These are phyloP conservation scores for Drosophila flavopinicola DNA, from an alignment of 2,888 invertebrate genomes.

Conservation along the genomic window DNA sequence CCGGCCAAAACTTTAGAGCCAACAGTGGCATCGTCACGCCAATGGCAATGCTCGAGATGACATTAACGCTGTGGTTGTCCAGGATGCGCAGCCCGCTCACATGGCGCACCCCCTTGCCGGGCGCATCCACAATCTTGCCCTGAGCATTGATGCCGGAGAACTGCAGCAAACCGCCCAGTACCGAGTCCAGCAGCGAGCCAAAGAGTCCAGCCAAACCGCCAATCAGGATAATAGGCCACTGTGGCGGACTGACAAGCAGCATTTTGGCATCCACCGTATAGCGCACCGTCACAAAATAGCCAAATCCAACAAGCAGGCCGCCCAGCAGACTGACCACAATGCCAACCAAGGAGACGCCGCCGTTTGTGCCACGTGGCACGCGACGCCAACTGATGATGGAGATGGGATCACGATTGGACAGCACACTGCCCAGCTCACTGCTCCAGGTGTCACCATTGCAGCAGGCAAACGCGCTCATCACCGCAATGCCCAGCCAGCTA, in stretches of 20 bases:
- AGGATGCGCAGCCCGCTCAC: conserved; percentile 91
- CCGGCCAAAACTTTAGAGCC: conserved; percentile 86
- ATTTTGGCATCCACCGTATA: conserved; percentile 87
- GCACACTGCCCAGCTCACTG: conserved; percentile 93
- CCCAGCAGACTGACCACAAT: conserved; percentile 85
- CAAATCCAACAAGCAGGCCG: conserved; percentile 88
- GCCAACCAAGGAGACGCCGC: conserved; percentile 90
- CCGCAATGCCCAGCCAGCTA: conserved; percentile 92
- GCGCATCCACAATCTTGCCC: conserved; percentile 89
- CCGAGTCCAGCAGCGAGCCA: conserved; percentile 93
- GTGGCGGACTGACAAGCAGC: conserved; percentile 87
- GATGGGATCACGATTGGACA: conserved; percentile 88
- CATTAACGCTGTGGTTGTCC: conserved; percentile 95
- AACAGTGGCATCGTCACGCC: conserved; percentile 89
- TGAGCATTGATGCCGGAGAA: conserved; percentile 91
- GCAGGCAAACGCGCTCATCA: conserved; percentile 91
- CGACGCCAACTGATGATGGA: conserved; percentile 89
- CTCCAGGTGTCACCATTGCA: conserved; percentile 96
- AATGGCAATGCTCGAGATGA: conserved; percentile 91
- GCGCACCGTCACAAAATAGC: conserved; percentile 88
- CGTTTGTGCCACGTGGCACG: conserved; percentile 95
- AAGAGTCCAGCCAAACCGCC: conserved; percentile 90
- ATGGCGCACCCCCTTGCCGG: conserved; percentile 89
- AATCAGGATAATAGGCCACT: conserved; percentile 91
- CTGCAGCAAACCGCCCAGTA: conserved; percentile 93